Percentiles rank a stretch among this genome's conserved stretches.
Evolutionary conservation across 2,113 vertebrate genomes (phyloP).

Genomic region (Eubucco bourcierii): DNA sequence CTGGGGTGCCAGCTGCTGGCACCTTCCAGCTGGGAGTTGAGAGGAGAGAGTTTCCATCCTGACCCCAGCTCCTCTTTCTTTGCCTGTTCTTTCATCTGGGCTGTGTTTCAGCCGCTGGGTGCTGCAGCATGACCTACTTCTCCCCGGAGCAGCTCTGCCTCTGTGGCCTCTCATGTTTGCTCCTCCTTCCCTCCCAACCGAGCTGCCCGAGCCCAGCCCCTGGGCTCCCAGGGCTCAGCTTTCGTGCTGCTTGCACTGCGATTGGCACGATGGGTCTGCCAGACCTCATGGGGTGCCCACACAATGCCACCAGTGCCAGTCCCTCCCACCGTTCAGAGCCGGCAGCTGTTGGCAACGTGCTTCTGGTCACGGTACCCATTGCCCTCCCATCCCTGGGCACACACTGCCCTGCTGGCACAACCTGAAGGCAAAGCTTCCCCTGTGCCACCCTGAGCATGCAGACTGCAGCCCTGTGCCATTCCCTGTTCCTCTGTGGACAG

Average conservation of each 20-base stretch:
- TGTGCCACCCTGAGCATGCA: fast-evolving
- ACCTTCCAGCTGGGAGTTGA: not conserved
- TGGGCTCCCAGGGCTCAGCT: not conserved
- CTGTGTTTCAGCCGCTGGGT: not conserved
- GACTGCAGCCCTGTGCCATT: fast-evolving
- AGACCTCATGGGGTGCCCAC: not conserved
- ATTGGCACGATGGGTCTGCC: not conserved
- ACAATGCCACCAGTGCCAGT: not conserved
- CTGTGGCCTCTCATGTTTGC: not conserved
- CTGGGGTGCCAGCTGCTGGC: not conserved
- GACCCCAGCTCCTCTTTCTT: not conserved
- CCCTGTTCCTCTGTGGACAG: fast-evolving
- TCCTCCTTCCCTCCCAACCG: not conserved
- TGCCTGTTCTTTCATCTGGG: not conserved
- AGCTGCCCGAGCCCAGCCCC: not conserved
- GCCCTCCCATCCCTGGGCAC: not conserved
- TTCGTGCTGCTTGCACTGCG: not conserved
- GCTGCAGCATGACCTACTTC: not conserved
- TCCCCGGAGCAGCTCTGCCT: fast-evolving
- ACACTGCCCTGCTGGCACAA: not conserved
- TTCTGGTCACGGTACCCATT: not conserved
- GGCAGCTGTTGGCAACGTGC: fast-evolving
- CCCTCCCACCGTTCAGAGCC: not conserved
- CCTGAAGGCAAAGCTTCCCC: not conserved
- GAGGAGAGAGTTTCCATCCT: not conserved